phyloP scores from a whole-genome alignment of 1,140 invertebrate species.

The Trypoxylus dichotomus region DNA sequence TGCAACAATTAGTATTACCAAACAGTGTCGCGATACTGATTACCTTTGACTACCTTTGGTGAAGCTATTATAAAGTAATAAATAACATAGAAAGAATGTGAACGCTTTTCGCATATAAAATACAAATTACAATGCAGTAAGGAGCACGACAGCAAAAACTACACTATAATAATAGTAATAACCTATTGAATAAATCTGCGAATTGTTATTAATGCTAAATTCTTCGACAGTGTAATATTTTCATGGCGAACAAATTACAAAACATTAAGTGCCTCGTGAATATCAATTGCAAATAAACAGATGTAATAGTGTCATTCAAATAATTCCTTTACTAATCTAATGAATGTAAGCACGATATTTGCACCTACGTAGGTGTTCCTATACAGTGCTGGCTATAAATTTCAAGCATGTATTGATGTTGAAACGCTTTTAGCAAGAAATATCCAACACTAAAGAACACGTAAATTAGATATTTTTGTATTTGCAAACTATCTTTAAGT shows the following conservation, averaged over 20 bases:
- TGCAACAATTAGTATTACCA: too few species aligned
- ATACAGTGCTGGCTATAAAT: not conserved
- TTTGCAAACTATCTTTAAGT: too few species aligned
- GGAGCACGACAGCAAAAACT: not conserved
- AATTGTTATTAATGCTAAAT: not conserved
- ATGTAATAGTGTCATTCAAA: conserved; percentile 8
- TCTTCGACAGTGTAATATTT: not conserved
- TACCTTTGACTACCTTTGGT: not conserved
- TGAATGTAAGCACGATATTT: not conserved
- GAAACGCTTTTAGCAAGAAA: too few species aligned
- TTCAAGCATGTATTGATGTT: too few species aligned
- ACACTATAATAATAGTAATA: not conserved
- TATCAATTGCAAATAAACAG: conserved; percentile 21
- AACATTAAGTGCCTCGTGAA: not conserved
- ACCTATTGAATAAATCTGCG: not conserved
- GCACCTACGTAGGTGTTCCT: not conserved
- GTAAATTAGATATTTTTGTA: too few species aligned
- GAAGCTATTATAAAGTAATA: not conserved
- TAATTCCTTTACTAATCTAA: conserved; percentile 9
- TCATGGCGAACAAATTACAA: not conserved
- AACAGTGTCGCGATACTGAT: not conserved
- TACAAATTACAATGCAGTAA: not conserved
- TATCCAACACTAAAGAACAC: too few species aligned
- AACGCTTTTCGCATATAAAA: not conserved
- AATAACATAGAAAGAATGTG: not conserved